phyloP scores from a whole-genome alignment of 2,113 vertebrate genomes.

The Mohoua ochrocephala region DNA sequence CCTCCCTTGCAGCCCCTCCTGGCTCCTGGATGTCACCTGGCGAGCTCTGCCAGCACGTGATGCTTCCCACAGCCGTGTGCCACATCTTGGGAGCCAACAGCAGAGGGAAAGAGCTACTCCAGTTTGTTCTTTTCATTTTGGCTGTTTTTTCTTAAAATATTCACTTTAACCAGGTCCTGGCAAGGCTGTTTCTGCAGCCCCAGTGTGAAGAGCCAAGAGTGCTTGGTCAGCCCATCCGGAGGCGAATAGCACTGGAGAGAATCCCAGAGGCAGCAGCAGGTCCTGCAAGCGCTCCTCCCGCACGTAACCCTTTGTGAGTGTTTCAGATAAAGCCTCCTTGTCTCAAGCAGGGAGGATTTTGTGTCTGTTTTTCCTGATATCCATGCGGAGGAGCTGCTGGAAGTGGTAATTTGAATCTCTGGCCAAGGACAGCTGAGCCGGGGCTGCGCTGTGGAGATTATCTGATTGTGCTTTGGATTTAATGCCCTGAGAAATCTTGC shows the following conservation, averaged over 20 bases:
- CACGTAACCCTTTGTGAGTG: not conserved
- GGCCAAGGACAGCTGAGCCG: not conserved
- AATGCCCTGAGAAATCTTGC: not conserved
- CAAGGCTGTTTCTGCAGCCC: not conserved
- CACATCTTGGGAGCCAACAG: not conserved
- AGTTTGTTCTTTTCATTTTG: not conserved
- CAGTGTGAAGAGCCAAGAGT: not conserved
- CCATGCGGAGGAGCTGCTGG: accelerated
- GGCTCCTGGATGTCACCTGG: not conserved
- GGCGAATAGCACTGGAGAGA: not conserved
- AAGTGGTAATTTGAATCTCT: not conserved
- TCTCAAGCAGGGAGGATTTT: not conserved
- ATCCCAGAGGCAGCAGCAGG: not conserved
- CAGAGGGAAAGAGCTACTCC: not conserved
- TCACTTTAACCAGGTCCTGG: not conserved
- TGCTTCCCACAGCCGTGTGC: not conserved
- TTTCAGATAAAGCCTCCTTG: not conserved
- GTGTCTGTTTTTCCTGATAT: not conserved
- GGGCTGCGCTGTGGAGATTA: not conserved
- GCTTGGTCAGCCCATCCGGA: not conserved
- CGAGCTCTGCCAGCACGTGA: not conserved
- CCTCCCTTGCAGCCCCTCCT: not conserved
- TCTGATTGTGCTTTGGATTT: slow-evolving; percentile 3
- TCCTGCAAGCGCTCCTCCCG: not conserved
- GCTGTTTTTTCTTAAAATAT: not conserved